Conservation (phyloP, 2,797 vertebrate genomes). For the Pterois miles region DNA sequence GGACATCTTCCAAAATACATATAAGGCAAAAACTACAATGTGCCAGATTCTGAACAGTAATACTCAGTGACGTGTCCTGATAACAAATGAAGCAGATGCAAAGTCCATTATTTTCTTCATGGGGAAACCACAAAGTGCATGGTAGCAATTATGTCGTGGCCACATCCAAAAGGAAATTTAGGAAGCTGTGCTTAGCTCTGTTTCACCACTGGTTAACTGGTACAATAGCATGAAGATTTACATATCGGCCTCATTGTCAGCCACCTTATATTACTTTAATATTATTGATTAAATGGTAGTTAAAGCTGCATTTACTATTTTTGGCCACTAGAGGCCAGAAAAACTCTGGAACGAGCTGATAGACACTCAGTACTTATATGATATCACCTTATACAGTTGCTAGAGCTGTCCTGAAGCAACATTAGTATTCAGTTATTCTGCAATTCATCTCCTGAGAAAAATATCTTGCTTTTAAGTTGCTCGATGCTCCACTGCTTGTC, state of each 20-base stretch:
- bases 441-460: too few species aligned
- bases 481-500: too few species aligned
- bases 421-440: too few species aligned
- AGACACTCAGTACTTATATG: background rate
- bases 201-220: background rate
- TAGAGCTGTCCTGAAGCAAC: too few species aligned
- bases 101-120: conserved; percentile 6
- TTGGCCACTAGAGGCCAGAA: background rate
- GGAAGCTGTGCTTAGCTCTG: background rate
- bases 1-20: background rate
- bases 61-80: background rate
- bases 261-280: background rate
- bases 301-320: too few species aligned
- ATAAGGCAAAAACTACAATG: background rate
- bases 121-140: background rate
- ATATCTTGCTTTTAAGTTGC: too few species aligned
- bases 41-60: background rate
- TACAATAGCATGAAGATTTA: too few species aligned
- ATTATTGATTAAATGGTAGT: background rate
- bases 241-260: background rate
- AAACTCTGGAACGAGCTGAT: background rate
- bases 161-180: background rate
- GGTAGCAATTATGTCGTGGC: background rate
- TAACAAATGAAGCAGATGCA: background rate
- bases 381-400: background rate